These are phyloP conservation scores for Zootermopsis nevadensis DNA, from an alignment of 2,888 invertebrate genomes.

Conservation along the genomic window DNA sequence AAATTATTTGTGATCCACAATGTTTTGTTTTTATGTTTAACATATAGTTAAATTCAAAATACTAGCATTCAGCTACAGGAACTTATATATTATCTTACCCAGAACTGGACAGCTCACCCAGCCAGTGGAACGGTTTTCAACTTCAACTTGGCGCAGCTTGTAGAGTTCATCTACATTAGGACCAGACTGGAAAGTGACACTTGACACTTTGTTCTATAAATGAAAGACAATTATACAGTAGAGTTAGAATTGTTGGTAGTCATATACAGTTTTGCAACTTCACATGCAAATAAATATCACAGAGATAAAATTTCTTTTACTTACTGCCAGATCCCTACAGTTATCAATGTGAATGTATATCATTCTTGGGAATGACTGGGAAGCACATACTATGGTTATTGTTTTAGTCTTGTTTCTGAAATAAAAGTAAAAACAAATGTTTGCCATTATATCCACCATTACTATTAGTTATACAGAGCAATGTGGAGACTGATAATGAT, in stretches of 20 bases:
- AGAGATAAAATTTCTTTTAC: slow-evolving; percentile 54
- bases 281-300: too few species aligned
- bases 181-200: slow-evolving; percentile 87
- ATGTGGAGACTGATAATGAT: too few species aligned
- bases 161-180: slow-evolving; percentile 83
- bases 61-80: not conserved
- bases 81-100: slow-evolving; percentile 63
- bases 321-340: slow-evolving; percentile 88
- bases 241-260: not conserved
- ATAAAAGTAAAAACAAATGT: slow-evolving; percentile 6
- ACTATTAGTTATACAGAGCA: too few species aligned
- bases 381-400: slow-evolving; percentile 75
- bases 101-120: slow-evolving; percentile 91
- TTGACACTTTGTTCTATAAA: slow-evolving; percentile 87
- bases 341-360: slow-evolving; percentile 95
- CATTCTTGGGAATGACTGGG: slow-evolving; percentile 75
- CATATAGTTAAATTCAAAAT: too few species aligned
- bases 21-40: too few species aligned
- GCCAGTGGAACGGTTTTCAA: slow-evolving; percentile 85
- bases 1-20: not conserved
- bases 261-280: slow-evolving; percentile 2
- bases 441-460: too few species aligned
- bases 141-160: slow-evolving; percentile 84
- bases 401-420: slow-evolving; percentile 87
- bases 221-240: not conserved